Evolutionary conservation across 2,888 invertebrate species (phyloP).

Genomic region (Melanotus villosus): DNA sequence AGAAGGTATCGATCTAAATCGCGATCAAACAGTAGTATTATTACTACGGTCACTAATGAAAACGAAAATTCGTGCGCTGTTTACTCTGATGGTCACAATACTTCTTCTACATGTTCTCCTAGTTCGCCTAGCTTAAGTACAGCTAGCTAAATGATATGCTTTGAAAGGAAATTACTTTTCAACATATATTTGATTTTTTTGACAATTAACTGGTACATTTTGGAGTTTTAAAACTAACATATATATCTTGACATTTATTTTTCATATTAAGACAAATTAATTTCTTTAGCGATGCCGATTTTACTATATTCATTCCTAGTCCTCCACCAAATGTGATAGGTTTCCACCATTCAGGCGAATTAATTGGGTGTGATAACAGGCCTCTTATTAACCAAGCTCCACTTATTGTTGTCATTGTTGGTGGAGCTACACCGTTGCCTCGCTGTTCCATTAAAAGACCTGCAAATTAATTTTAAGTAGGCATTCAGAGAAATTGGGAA

Average conservation of each 20-base stretch:
- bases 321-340: slow-evolving; percentile 34
- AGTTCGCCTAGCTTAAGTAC: background rate
- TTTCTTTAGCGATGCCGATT: slow-evolving; percentile 37
- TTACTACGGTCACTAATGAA: background rate
- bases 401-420: slow-evolving; percentile 26
- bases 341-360: slow-evolving; percentile 38
- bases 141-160: background rate
- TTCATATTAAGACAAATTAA: slow-evolving; percentile 34
- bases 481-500: no score
- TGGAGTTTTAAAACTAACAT: slow-evolving; percentile 29
- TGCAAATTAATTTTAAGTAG: no score
- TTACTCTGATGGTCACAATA: background rate
- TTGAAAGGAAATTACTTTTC: background rate
- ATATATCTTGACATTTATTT: slow-evolving; percentile 29
- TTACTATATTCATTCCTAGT: slow-evolving; percentile 34
- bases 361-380: slow-evolving; percentile 36
- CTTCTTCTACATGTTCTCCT: background rate
- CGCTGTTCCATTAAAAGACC: slow-evolving; percentile 31
- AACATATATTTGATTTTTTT: background rate
- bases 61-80: no score
- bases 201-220: background rate
- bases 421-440: slow-evolving; percentile 19
- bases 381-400: slow-evolving; percentile 33
- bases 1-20: background rate
- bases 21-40: background rate